Conservation (phyloP, 2,888 invertebrate genomes). For the Entomobrya multifasciata region DNA sequence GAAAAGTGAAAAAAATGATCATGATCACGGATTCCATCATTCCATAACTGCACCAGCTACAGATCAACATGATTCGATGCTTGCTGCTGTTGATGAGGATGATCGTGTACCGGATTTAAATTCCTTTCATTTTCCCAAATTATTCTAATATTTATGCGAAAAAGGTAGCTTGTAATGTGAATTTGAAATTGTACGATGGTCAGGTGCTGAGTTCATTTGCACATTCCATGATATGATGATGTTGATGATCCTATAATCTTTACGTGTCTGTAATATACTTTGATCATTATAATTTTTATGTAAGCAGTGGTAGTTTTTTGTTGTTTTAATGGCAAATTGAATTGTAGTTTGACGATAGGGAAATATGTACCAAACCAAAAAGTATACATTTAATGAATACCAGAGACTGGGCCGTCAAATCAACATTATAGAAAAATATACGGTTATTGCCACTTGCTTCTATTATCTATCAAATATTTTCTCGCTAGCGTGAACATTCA, state of each 20-base stretch:
- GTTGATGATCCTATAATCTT: no score
- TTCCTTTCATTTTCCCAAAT: conserved; percentile 48
- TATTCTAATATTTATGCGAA: conserved; percentile 11
- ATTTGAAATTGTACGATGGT: conserved; percentile 14
- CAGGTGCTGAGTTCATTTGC: conserved; percentile 60
- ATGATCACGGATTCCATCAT: no score
- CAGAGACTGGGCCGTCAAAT: background rate
- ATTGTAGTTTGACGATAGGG: no score
- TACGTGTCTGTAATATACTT: conserved; percentile 5
- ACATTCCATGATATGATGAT: conserved; percentile 52
- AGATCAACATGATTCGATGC: no score
- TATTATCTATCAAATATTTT: background rate
- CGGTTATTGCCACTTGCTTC: background rate
- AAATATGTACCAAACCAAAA: no score
- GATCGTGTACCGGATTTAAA: conserved; percentile 68
- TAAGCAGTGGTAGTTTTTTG: background rate
- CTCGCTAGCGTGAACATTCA: background rate
- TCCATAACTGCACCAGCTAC: no score
- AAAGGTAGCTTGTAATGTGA: background rate
- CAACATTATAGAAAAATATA: background rate
- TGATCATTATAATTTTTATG: background rate
- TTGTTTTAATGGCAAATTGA: background rate
- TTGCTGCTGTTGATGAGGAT: conserved; percentile 40
- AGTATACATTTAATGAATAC: no score
- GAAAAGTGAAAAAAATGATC: no score